phyloP scores from a whole-genome alignment of 30 jellyfish, hydroid and myxozoan species.

The Hydractinia echinata region DNA sequence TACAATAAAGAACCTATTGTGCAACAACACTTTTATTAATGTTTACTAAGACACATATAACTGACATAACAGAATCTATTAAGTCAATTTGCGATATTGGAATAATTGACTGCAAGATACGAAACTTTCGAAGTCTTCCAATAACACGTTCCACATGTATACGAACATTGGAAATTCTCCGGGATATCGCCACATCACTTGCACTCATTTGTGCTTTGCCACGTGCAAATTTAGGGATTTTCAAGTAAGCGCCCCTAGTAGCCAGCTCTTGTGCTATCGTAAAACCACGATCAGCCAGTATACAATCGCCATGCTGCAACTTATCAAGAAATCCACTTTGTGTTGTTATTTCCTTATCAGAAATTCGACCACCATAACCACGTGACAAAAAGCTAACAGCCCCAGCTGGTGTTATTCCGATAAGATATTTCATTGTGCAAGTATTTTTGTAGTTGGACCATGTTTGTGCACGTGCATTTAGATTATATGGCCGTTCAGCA shows the following conservation, averaged over 20 bases:
- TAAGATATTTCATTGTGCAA: background rate
- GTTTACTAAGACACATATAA: slow-evolving; percentile 33
- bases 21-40: slow-evolving; percentile 17
- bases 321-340: slow-evolving; percentile 44
- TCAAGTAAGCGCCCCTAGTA: background rate
- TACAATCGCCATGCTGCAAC: slow-evolving; percentile 45
- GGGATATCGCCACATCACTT: too few species aligned
- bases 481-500: background rate
- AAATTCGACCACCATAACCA: slow-evolving; percentile 55
- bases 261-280: background rate
- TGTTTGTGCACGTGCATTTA: slow-evolving; percentile 16
- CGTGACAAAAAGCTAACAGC: slow-evolving; percentile 39
- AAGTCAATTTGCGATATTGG: slow-evolving; percentile 41
- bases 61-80: slow-evolving; percentile 24
- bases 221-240: slow-evolving; percentile 1
- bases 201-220: slow-evolving; percentile 14
- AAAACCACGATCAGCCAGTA: slow-evolving; percentile 51
- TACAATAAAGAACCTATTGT: too few species aligned
- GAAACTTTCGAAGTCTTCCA: too few species aligned
- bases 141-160: slow-evolving; percentile 11
- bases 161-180: too few species aligned
- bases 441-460: slow-evolving; percentile 15
- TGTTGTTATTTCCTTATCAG: slow-evolving; percentile 41
- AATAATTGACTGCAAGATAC: slow-evolving; percentile 27
- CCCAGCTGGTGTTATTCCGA: slow-evolving; percentile 17